Conservation (phyloP, 2,888 invertebrate genomes). For the Dynastes grantii region DNA sequence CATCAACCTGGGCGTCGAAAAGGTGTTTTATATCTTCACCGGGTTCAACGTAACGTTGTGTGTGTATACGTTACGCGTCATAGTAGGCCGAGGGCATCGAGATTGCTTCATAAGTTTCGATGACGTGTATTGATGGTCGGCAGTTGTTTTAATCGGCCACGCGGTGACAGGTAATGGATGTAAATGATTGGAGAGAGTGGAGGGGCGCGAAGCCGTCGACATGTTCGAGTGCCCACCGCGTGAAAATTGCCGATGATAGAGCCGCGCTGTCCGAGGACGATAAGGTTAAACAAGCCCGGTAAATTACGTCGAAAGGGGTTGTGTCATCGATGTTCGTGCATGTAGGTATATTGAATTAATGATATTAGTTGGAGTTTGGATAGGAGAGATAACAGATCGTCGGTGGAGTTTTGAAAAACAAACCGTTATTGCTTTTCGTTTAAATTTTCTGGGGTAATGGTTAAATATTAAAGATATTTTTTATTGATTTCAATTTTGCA, state of each 20-base stretch:
- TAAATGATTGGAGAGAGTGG: constrained; percentile 39
- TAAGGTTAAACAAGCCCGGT: constrained; percentile 31
- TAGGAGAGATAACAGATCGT: no score
- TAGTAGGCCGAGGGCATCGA: background rate
- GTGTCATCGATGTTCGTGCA: no score
- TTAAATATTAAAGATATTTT: no score
- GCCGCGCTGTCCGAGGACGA: constrained; percentile 28
- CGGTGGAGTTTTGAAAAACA: no score
- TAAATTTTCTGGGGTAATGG: no score
- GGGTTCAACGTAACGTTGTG: constrained; percentile 1
- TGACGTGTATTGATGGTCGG: constrained; percentile 44
- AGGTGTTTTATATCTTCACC: constrained; percentile 7
- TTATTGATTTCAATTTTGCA: no score
- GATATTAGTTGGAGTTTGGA: no score
- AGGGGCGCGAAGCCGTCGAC: constrained; percentile 16
- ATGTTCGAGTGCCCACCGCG: constrained; percentile 33
- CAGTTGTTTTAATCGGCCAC: constrained; percentile 44
- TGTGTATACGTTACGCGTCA: background rate
- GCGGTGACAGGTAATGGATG: constrained; percentile 47
- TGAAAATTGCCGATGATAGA: constrained; percentile 32
- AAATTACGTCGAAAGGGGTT: constrained; percentile 2
- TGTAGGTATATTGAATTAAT: no score
- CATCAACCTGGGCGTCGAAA: constrained; percentile 2
- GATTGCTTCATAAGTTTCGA: constrained; percentile 47
- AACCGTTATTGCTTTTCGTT: no score